Evolutionary conservation across 2,888 invertebrate genomes (phyloP), one percentile per base, ranked within the genome.

Genomic region (Gastracanthus pulcherrimus): DNA sequence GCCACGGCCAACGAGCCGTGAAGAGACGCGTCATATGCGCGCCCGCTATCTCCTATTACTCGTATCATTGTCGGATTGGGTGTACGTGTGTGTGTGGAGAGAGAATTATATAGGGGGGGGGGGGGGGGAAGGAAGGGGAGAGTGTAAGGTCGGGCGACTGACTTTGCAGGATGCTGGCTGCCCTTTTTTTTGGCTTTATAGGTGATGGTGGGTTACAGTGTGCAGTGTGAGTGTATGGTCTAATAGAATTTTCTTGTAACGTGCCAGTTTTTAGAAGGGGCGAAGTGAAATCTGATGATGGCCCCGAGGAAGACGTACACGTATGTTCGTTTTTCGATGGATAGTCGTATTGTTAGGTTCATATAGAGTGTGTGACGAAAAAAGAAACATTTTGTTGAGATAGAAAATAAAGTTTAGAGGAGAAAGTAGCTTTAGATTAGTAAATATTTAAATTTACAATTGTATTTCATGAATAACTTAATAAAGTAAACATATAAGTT

Each of bases 21-120:
- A 89, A 89, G 87, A 86, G 87, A 87, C 80, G n/a, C 86, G 89
- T 90, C 90, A 88, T 89, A 89, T 89, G 90, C 86, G 90, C 86
- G 89, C 89, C 84, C 9, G 26, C 84, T 82, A 71, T 80, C 77
- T 77, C 72, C 84, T 72, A 82, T 85, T 86, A 86, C 87, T 81
- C 80, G 74, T 85, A 83, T 84, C 80, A 36, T 31, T 51, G 69
- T 51, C 34, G 31, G 48, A 11, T 31, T n/a, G n/a, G n/a, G n/a
- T n/a, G n/a, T 41, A 19, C 34, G 34, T 71, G n/a, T 38, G 7
- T 26, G 16, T 41, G n/a, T n/a, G n/a, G n/a, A n/a, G n/a, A n/a
- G n/a, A n/a, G n/a, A n/a, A n/a, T n/a, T n/a, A n/a, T 16, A 31
- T 11, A 11, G 6, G 48, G 5, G 11, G 9, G 31, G n/a, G 51